Conservation (phyloP, 2,113 vertebrate species). For the Rhabdornis inornatus region DNA sequence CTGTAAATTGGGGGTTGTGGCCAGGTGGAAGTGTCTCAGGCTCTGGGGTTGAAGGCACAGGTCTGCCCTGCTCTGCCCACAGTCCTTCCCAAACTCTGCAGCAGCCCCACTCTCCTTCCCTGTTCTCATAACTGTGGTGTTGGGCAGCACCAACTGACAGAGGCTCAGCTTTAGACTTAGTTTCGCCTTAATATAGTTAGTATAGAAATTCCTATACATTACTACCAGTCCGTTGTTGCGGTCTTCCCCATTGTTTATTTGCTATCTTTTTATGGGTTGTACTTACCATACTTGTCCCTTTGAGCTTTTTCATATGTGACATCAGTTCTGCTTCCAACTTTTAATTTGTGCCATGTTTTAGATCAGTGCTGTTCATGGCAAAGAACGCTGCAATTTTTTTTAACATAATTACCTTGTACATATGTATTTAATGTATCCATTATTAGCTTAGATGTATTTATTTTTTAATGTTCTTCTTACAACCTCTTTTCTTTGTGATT, state of each 20-base stretch:
- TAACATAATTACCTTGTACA: neutral
- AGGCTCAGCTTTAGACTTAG: neutral
- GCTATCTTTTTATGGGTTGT: neutral
- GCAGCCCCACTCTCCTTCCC: neutral
- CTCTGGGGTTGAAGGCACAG: neutral
- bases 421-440: neutral
- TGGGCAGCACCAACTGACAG: neutral
- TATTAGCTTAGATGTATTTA: neutral
- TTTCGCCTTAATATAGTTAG: neutral
- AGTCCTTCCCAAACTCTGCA: fast-evolving
- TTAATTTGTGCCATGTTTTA: neutral
- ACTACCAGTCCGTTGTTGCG: neutral
- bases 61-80: neutral
- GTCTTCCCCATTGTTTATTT: neutral
- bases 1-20: neutral
- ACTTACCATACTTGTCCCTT: neutral
- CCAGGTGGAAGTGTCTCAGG: neutral
- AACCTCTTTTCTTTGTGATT: neutral
- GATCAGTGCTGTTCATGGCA: neutral
- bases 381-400: neutral
- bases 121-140: neutral
- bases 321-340: neutral
- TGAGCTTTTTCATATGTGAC: neutral
- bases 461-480: neutral
- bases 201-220: neutral